phyloP scores from a whole-genome alignment of 2,888 invertebrate species.

The Trissolcus japonicus region DNA sequence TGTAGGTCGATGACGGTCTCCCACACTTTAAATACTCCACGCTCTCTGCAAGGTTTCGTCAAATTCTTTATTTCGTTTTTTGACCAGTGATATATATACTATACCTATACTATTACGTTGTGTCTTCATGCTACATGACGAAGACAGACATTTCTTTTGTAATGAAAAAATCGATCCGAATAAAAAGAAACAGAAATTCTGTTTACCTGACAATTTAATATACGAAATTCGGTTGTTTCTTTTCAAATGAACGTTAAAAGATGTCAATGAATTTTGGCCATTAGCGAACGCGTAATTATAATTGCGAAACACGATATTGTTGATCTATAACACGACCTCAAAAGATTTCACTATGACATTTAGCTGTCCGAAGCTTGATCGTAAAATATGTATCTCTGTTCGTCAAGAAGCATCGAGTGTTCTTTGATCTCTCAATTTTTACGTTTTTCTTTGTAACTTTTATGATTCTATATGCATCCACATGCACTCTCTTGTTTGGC shows the following conservation, averaged over 20 bases:
- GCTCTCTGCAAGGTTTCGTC: conserved; percentile 10
- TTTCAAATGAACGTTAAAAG: too few relatives aligned
- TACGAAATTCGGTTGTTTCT: too few relatives aligned
- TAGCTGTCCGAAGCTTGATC: conserved; percentile 20
- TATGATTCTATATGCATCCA: conserved; percentile 36
- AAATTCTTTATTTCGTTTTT: not conserved
- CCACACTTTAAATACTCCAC: conserved; percentile 41
- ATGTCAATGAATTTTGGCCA: too few relatives aligned
- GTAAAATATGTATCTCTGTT: conserved; percentile 30
- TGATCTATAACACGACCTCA: not conserved
- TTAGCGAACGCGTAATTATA: not conserved
- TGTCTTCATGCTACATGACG: too few relatives aligned
- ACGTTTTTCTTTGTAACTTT: conserved; percentile 43
- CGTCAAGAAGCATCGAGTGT: conserved; percentile 29
- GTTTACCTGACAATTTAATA: too few relatives aligned
- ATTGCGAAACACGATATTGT: not conserved
- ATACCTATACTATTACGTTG: too few relatives aligned
- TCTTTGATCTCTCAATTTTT: conserved; percentile 49
- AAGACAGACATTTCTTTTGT: too few relatives aligned
- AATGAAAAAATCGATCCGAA: too few relatives aligned
- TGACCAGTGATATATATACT: not conserved
- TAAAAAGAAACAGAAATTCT: too few relatives aligned
- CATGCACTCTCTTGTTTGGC: conserved; percentile 20
- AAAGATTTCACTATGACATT: conserved; percentile 7
- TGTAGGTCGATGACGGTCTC: conserved; percentile 55